A percentile compares a stretch with the other conserved stretches of the same genome.
Evolutionary conservation across 2,113 vertebrate genomes (phyloP).

Genomic region (Gobio gobio): DNA sequence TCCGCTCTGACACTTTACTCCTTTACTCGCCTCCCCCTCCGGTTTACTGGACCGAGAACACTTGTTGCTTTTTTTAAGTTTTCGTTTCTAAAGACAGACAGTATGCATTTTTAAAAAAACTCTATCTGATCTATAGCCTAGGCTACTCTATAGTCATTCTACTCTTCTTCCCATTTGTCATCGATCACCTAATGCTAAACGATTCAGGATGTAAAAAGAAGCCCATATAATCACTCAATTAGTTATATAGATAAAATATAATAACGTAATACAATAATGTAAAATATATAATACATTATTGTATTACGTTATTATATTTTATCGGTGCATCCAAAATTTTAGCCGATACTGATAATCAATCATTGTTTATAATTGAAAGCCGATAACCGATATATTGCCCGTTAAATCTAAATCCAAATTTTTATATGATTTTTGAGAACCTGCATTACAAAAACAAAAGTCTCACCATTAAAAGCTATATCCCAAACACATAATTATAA

Average conservation of each 20-base stretch:
- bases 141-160: background rate
- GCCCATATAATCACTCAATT: background rate
- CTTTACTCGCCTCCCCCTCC: background rate
- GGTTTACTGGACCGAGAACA: background rate
- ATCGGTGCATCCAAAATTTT: no score
- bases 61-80: constrained; percentile 23
- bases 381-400: no score
- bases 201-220: background rate
- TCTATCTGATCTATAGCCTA: no score
- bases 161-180: background rate
- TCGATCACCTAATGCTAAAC: background rate
- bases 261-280: background rate
- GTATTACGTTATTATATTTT: no score
- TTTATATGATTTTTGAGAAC: no score
- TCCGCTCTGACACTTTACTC: background rate
- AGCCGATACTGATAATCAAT: no score
- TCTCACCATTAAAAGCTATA: no score
- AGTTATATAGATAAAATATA: background rate
- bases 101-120: background rate
- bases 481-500: no score
- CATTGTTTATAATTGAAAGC: no score
- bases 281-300: background rate
- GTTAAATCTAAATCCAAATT: no score
- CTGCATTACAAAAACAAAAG: no score
- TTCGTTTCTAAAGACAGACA: background rate